Evolutionary conservation across 2,888 invertebrate species (phyloP).

Genomic region (Apotomis capreana): DNA sequence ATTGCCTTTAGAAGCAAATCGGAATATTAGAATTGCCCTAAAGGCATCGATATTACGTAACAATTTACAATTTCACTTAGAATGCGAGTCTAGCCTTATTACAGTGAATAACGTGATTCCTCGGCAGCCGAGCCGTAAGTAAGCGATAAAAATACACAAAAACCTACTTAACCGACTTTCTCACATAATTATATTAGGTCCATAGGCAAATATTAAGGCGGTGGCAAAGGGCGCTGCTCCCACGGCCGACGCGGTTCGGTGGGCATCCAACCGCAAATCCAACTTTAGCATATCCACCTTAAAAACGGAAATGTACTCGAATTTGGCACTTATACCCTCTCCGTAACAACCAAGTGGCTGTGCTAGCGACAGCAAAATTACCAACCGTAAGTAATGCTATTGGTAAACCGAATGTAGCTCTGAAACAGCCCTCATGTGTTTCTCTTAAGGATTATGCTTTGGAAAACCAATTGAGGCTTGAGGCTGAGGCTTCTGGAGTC

Average conservation of each 20-base stretch:
- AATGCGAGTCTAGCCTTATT: background rate
- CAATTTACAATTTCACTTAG: background rate
- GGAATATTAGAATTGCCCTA: no score
- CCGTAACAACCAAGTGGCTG: background rate
- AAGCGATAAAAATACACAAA: slow-evolving; percentile 20
- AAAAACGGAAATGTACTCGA: background rate
- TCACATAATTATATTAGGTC: slow-evolving; percentile 38
- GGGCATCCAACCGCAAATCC: slow-evolving; percentile 25
- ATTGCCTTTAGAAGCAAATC: no score
- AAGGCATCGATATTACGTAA: no score
- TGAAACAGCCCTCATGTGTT: slow-evolving; percentile 10
- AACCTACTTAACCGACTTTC: slow-evolving; percentile 29
- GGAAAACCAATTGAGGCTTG: background rate
- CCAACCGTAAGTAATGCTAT: slow-evolving; percentile 15
- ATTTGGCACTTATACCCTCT: background rate
- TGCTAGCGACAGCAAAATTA: slow-evolving; percentile 7
- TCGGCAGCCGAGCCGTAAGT: background rate
- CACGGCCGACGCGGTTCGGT: slow-evolving; percentile 33
- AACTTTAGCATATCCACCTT: background rate
- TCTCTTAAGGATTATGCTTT: slow-evolving; percentile 8
- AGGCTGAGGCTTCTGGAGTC: slow-evolving; percentile 21
- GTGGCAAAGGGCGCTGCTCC: slow-evolving; percentile 38
- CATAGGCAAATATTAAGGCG: slow-evolving; percentile 40
- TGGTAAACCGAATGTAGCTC: slow-evolving; percentile 14
- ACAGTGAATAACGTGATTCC: background rate